Base-by-base conservation (phyloP, 1,140 invertebrate genomes). In the Zaprionus taronus region DNA sequence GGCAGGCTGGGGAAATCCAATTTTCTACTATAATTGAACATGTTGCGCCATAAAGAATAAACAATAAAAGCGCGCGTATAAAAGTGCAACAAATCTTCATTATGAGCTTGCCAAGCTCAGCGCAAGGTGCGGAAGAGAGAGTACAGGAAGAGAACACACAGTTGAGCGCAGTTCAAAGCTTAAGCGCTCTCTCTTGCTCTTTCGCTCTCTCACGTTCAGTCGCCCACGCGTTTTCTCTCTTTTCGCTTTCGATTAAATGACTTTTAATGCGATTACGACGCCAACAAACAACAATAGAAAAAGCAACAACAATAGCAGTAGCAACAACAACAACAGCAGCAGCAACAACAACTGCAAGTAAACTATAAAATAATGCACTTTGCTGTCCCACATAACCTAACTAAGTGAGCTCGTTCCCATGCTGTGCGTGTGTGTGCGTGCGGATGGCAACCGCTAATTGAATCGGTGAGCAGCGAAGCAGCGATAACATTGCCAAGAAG, bases 51-150 rank as follows among this genome's bases (percentile, higher is more conserved):
- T 81, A 89, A 81, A 84, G 78, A 90, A 83, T 87, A 87, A 87
- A 87, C 79, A 79, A 86, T 86, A 81, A 87, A 83, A 79, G 70
- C 70, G 83, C 84, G 81, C n/a, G 41, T 78, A 89, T 90, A 84
- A 89, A 89, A 90, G 74, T 89, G 85, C 84, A 84, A 89, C 84
- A 89, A 87, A 89, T 89, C 84, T 89, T 85, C 89, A 90, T 89
- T 89, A 89, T 89, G 85, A 81, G 75, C 83, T 69, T 47, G 51
- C 69, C 34, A 51, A 38, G 62, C 66, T 38, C 55, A 60, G 61
- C 49, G 24, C 65, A 73, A 69, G 70, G 66, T 74, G 65, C 60
- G 61, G 28, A 31, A 49, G 24, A 17, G n/a, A 22, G 38, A 15
- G 38, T 4, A 20, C 17, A 15, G 5, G 3, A 44, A 1, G 64